phyloP scores from a whole-genome alignment of 2,888 invertebrate genomes.

The Geophilus truncorum region DNA sequence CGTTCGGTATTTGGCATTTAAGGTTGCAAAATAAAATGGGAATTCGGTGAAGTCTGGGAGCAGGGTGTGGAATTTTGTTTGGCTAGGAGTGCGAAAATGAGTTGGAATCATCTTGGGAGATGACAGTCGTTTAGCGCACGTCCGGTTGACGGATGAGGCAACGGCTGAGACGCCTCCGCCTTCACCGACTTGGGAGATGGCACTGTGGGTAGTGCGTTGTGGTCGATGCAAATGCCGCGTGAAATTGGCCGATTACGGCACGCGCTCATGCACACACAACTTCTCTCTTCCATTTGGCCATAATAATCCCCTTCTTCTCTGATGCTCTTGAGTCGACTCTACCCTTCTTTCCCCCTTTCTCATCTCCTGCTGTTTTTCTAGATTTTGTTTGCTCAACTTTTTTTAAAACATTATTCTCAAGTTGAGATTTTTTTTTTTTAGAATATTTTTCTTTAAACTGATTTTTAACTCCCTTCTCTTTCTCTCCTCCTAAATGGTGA shows the following conservation, averaged over 20 bases:
- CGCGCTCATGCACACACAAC: conserved; percentile 16
- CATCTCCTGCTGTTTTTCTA: background rate
- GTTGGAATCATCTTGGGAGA: conserved; percentile 13
- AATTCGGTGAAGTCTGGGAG: background rate
- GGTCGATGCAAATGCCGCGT: conserved; percentile 20
- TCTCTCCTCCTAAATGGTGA: too few relatives aligned
- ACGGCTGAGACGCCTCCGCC: background rate
- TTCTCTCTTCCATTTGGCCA: conserved; percentile 20
- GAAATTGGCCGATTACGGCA: conserved; percentile 20
- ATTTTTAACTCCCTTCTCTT: too few relatives aligned
- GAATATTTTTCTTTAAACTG: background rate
- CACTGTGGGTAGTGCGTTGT: background rate
- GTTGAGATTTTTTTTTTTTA: background rate
- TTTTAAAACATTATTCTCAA: background rate
- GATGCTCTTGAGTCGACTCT: background rate
- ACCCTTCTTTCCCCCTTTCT: background rate
- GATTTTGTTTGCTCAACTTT: background rate
- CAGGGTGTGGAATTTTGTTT: background rate
- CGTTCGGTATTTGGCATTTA: background rate
- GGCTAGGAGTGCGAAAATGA: conserved; percentile 2
- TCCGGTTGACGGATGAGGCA: conserved; percentile 15
- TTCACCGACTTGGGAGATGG: background rate
- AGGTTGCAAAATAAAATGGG: background rate
- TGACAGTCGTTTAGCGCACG: conserved; percentile 20
- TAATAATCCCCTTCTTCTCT: background rate